Evolutionary conservation across 2,113 vertebrate species (phyloP).

Genomic region (human): DNA sequence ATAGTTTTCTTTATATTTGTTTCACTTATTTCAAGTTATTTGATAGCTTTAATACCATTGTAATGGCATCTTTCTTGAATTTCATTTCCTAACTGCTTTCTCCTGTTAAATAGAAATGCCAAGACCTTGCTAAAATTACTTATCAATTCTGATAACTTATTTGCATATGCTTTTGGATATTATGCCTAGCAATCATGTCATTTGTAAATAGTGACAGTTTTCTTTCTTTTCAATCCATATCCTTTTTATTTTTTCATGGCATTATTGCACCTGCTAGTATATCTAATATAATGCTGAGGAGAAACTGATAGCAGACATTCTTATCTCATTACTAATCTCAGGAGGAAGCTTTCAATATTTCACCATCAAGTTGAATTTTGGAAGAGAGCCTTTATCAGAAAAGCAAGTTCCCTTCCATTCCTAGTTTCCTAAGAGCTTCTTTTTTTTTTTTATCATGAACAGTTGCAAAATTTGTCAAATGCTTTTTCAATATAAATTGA

Average conservation of each 20-base stretch:
- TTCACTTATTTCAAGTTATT: background rate
- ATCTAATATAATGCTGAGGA: background rate
- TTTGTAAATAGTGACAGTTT: conserved; percentile 13
- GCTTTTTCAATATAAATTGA: background rate
- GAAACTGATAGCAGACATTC: background rate
- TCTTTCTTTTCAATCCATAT: background rate
- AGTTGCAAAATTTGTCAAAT: background rate
- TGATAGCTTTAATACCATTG: background rate
- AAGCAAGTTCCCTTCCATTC: background rate
- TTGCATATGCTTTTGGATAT: background rate
- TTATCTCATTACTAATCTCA: background rate
- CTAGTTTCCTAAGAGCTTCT: background rate
- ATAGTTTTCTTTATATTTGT: background rate
- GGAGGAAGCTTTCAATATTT: background rate
- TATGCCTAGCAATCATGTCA: background rate
- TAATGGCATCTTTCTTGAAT: background rate
- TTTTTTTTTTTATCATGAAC: background rate
- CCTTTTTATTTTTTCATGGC: background rate
- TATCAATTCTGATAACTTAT: background rate
- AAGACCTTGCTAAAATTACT: background rate
- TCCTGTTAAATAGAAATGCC: background rate
- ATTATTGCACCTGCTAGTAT: background rate
- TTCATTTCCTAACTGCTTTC: background rate
- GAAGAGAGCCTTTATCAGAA: background rate
- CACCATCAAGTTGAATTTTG: background rate